Conservation (phyloP, 2,888 invertebrate genomes). For the Heterodera filipjevi region DNA sequence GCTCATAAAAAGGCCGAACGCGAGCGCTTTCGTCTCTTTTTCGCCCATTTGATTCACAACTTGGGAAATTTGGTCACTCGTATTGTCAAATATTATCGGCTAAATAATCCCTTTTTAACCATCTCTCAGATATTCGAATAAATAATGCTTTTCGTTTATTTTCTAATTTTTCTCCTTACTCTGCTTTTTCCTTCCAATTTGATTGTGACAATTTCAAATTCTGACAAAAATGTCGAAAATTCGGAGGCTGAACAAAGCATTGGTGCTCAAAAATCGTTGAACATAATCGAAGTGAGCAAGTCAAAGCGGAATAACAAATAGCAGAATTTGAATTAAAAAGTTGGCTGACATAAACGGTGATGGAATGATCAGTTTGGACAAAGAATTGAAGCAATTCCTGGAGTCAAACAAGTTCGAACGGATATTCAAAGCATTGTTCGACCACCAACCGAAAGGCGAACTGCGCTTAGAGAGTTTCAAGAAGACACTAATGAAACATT, state of each 20-base stretch:
- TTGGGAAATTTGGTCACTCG: no score
- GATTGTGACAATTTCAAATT: background rate
- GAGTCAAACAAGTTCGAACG: background rate
- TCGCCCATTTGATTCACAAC: no score
- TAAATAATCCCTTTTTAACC: no score
- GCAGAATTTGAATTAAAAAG: background rate
- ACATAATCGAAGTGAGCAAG: background rate
- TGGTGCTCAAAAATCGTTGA: background rate
- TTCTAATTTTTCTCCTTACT: background rate
- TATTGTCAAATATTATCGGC: no score
- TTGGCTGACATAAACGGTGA: background rate
- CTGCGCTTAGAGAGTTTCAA: background rate
- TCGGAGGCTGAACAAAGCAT: background rate
- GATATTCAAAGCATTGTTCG: background rate
- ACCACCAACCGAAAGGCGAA: constrained; percentile 1
- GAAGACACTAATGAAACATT: background rate
- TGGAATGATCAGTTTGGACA: background rate
- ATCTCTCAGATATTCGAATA: no score
- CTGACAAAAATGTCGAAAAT: background rate
- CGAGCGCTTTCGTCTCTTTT: no score
- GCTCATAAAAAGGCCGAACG: no score
- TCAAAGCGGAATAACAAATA: background rate
- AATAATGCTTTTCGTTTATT: no score
- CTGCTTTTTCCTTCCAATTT: background rate
- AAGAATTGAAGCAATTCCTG: background rate